Evolutionary conservation across 2,888 invertebrate species (phyloP).

Genomic region (Danaus chrysippus): DNA sequence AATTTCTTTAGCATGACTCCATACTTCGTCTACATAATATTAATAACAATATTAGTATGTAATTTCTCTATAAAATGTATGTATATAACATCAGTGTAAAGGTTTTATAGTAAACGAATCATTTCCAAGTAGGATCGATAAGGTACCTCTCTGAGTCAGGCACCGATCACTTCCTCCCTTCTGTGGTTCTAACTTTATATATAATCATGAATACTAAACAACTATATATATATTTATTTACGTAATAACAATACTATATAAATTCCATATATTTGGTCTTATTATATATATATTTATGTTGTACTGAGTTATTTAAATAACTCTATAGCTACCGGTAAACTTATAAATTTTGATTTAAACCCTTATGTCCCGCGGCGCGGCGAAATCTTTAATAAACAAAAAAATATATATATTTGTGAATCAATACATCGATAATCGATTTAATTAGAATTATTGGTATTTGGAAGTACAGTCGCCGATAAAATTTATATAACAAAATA

Average conservation of each 20-base stretch:
- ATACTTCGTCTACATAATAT: too few species aligned
- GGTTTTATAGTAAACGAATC: neutral
- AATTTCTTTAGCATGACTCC: too few species aligned
- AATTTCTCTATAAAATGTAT: neutral
- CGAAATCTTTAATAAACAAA: constrained; percentile 58
- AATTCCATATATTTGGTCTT: too few species aligned
- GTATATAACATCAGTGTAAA: neutral
- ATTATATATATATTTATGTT: neutral
- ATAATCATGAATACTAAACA: constrained; percentile 1
- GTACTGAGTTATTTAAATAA: constrained; percentile 22
- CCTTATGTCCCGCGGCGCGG: constrained; percentile 53
- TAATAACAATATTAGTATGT: neutral
- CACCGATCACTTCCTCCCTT: constrained; percentile 33
- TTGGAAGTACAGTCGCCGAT: constrained; percentile 44
- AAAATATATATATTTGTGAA: constrained; percentile 44
- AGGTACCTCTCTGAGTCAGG: constrained; percentile 47
- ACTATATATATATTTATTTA: neutral
- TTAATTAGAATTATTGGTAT: constrained; percentile 72
- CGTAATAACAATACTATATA: neutral
- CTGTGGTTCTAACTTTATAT: neutral
- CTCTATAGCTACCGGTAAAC: constrained; percentile 51
- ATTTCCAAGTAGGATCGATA: constrained; percentile 59
- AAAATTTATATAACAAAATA: constrained; percentile 20
- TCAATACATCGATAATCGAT: constrained; percentile 73
- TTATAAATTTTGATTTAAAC: constrained; percentile 32